Evolutionary conservation across 1,140 invertebrate species (phyloP).

Genomic region (Chelonus insularis): DNA sequence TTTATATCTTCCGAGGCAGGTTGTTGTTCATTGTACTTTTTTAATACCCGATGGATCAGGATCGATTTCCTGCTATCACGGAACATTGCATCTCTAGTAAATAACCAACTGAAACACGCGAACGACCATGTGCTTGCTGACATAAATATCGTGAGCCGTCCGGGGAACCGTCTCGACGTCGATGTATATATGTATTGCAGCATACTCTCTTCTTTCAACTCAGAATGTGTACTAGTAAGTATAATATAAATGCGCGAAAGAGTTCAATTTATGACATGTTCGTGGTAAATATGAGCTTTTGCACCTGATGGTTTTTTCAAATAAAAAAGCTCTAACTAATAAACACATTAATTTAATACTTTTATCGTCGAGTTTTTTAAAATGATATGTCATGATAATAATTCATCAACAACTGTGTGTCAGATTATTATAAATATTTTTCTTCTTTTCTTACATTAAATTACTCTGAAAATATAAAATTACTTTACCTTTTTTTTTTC

Average conservation of each 20-base stretch:
- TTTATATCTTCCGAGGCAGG: neutral
- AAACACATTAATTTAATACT: neutral
- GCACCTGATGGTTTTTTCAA: neutral
- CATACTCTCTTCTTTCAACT: neutral
- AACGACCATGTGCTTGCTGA: conserved; percentile 20
- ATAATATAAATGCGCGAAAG: conserved; percentile 7
- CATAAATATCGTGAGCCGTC: conserved; percentile 21
- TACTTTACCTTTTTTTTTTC: too few relatives aligned
- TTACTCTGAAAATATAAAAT: too few relatives aligned
- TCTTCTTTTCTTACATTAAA: too few relatives aligned
- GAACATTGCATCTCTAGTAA: conserved; percentile 17
- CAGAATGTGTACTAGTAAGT: neutral
- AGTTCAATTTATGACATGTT: neutral
- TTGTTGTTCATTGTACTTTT: conserved; percentile 1
- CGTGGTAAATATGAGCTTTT: neutral
- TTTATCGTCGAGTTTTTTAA: too few relatives aligned
- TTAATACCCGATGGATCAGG: conserved; percentile 19
- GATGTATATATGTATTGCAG: conserved; percentile 18
- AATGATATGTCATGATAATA: too few relatives aligned
- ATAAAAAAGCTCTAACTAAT: neutral
- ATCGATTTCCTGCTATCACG: conserved; percentile 20
- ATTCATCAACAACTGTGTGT: too few relatives aligned
- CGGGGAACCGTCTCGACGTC: conserved; percentile 16
- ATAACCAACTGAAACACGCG: conserved; percentile 20
- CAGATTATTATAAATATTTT: too few relatives aligned